phyloP scores from a whole-genome alignment of 2,113 vertebrate genomes.

The Pagrus major region DNA sequence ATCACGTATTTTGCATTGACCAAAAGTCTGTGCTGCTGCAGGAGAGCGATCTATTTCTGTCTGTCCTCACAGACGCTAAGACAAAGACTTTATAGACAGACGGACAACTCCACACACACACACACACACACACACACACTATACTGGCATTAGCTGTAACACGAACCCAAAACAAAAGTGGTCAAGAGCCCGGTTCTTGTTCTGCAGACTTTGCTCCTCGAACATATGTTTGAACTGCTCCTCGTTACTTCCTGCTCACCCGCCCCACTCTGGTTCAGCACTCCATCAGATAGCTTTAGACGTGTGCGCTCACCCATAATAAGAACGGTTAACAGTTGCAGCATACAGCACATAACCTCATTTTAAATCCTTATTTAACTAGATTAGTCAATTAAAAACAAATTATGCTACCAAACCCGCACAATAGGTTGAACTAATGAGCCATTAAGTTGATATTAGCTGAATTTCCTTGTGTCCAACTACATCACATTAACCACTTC shows the following conservation, averaged over 20 bases:
- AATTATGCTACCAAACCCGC: slow-evolving; percentile 33
- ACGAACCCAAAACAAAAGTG: slow-evolving; percentile 26
- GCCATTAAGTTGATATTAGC: slow-evolving; percentile 6
- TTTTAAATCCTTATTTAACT: slow-evolving; percentile 54
- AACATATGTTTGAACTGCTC: slow-evolving; percentile 58
- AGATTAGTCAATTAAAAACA: slow-evolving; percentile 59
- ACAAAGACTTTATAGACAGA: slow-evolving; percentile 12
- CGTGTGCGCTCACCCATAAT: slow-evolving; percentile 51
- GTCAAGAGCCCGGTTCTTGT: slow-evolving; percentile 14
- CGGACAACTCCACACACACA: not conserved
- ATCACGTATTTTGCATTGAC: not conserved
- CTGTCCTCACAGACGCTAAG: not conserved
- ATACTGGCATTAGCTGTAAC: slow-evolving; percentile 48
- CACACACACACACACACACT: not conserved
- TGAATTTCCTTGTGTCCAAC: slow-evolving; percentile 20
- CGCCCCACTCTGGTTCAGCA: not conserved
- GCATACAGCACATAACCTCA: slow-evolving; percentile 35
- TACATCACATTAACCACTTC: not conserved
- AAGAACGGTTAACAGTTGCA: slow-evolving; percentile 27
- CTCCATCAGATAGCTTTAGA: slow-evolving; percentile 44
- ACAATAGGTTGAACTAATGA: slow-evolving; percentile 30
- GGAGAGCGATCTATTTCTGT: not conserved
- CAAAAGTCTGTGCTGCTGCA: not conserved
- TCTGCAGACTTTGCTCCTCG: slow-evolving; percentile 26
- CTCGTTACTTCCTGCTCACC: slow-evolving; percentile 43